These are phyloP conservation scores for Ephestia elutella DNA, from an alignment of 1,140 invertebrate genomes.

Conservation along the genomic window DNA sequence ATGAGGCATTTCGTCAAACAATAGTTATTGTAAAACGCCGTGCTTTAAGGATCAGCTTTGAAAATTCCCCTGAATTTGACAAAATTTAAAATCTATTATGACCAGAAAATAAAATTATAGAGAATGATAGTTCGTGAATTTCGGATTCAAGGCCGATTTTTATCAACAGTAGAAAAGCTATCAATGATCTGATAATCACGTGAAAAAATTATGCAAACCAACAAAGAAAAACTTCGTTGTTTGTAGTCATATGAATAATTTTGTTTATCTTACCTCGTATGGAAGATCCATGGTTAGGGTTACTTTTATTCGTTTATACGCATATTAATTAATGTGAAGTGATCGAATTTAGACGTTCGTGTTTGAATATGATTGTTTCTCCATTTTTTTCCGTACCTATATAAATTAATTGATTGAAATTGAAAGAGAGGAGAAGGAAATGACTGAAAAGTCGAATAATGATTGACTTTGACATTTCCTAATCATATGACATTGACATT, in stretches of 20 bases:
- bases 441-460: too few relatives aligned
- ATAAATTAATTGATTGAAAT: too few relatives aligned
- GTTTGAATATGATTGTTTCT: too few relatives aligned
- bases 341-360: not conserved
- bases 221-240: slow-evolving; percentile 40
- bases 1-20: too few relatives aligned
- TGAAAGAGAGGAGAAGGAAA: too few relatives aligned
- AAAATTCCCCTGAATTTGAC: too few relatives aligned
- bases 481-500: not conserved
- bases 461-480: slow-evolving; percentile 19
- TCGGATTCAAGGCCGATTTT: not conserved
- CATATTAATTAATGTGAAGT: not conserved
- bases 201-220: slow-evolving; percentile 49
- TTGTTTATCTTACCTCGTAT: slow-evolving; percentile 40
- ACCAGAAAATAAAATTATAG: not conserved
- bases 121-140: not conserved
- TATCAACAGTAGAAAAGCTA: slow-evolving; percentile 14
- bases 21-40: too few relatives aligned
- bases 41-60: too few relatives aligned
- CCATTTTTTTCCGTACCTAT: too few relatives aligned
- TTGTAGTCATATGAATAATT: not conserved
- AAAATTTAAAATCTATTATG: too few relatives aligned
- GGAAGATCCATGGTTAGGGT: slow-evolving; percentile 10
- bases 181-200: slow-evolving; percentile 41
- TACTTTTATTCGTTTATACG: not conserved